phyloP scores from a whole-genome alignment of 2,113 vertebrate genomes.

The Petaurus breviceps region DNA sequence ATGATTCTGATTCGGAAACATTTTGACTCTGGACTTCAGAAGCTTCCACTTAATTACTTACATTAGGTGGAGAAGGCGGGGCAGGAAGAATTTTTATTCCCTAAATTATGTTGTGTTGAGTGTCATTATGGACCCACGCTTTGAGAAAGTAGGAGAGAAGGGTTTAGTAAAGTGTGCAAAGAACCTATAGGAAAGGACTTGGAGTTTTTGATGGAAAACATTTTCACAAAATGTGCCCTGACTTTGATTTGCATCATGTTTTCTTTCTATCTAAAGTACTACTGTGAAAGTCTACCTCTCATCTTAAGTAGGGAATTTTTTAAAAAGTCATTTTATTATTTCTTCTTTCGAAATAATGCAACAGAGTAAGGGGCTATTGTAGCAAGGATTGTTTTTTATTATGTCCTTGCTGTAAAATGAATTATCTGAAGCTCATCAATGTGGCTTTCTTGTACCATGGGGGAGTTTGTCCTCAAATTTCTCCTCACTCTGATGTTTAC shows the following conservation, averaged over 20 bases:
- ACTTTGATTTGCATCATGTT: slow-evolving; percentile 70
- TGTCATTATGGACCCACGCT: slow-evolving; percentile 60
- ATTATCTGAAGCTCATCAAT: slow-evolving; percentile 65
- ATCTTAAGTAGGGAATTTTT: slow-evolving; percentile 78
- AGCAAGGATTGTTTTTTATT: slow-evolving; percentile 52
- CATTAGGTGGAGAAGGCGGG: slow-evolving; percentile 43
- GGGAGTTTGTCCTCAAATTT: slow-evolving; percentile 38
- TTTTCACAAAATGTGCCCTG: slow-evolving; percentile 57
- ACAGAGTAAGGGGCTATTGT: slow-evolving; percentile 75
- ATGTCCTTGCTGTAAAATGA: slow-evolving; percentile 69
- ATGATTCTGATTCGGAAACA: slow-evolving; percentile 95
- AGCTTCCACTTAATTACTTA: background rate
- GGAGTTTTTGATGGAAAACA: slow-evolving; percentile 56
- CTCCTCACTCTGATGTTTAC: slow-evolving; percentile 72
- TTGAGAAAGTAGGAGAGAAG: slow-evolving; percentile 56
- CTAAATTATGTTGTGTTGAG: slow-evolving; percentile 47
- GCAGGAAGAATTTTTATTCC: slow-evolving; percentile 65
- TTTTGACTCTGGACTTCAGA: slow-evolving; percentile 87
- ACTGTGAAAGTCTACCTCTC: slow-evolving; percentile 85
- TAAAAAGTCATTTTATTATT: slow-evolving; percentile 74
- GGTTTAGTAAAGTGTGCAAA: slow-evolving; percentile 56
- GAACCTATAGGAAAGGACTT: slow-evolving; percentile 54
- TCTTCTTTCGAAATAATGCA: slow-evolving; percentile 80
- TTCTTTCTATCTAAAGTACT: slow-evolving; percentile 79
- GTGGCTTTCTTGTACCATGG: slow-evolving; percentile 47